These are phyloP conservation scores for Fistularia tabacaria DNA, from an alignment of 2,797 vertebrate species.

Conservation along the genomic window DNA sequence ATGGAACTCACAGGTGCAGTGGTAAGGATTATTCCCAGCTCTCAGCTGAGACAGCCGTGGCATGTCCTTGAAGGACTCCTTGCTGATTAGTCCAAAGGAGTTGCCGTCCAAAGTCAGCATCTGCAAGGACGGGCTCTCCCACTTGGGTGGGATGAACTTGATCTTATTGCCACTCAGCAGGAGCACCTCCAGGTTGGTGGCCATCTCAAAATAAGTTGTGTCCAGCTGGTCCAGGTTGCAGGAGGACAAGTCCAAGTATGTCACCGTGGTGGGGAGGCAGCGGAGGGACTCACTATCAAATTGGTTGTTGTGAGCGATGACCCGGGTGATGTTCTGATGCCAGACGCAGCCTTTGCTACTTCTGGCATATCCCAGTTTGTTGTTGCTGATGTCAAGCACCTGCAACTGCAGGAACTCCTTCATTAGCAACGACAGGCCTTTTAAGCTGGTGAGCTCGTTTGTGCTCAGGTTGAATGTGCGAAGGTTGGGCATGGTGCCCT, in stretches of 20 bases:
- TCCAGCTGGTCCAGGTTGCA: conserved; percentile 78
- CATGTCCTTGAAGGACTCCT: conserved; percentile 76
- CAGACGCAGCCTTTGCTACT: conserved; percentile 64
- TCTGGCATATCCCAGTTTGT: conserved; percentile 60
- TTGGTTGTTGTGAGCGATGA: conserved; percentile 75
- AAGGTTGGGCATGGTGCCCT: conserved; percentile 61
- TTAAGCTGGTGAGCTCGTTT: conserved; percentile 74
- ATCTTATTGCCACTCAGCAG: conserved; percentile 83
- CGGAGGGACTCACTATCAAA: conserved; percentile 55
- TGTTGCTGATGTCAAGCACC: conserved; percentile 75
- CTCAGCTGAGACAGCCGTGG: conserved; percentile 59
- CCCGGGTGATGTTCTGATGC: conserved; percentile 66
- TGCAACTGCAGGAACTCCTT: conserved; percentile 66
- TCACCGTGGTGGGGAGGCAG: conserved; percentile 78
- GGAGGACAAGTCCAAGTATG: conserved; percentile 78
- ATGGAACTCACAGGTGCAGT: conserved; percentile 83
- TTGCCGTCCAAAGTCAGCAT: conserved; percentile 78
- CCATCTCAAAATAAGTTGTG: conserved; percentile 72
- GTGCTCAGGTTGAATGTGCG: conserved; percentile 63
- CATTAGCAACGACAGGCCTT: conserved; percentile 62
- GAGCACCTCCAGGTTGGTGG: conserved; percentile 65
- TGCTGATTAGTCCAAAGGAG: conserved; percentile 81
- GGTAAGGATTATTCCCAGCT: conserved; percentile 85
- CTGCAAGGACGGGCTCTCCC: conserved; percentile 69
- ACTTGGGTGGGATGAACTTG: conserved; percentile 83